These are phyloP conservation scores for Scaptomyza caliginosa DNA, from an alignment of 2,888 invertebrate species.

Conservation along the genomic window DNA sequence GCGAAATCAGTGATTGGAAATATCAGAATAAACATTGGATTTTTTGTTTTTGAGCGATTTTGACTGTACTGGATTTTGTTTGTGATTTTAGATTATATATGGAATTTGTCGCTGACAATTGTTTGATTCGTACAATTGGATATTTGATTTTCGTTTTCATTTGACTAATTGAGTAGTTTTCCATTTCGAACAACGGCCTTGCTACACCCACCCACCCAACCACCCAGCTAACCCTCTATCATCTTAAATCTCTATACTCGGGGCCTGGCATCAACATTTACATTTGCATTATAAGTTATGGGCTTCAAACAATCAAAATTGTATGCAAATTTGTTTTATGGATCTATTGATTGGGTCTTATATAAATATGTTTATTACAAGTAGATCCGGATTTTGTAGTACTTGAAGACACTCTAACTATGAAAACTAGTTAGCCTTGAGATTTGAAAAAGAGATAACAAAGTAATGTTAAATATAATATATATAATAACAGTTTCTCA, in stretches of 20 bases:
- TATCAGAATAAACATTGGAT: constrained; percentile 37
- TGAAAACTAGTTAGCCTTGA: background rate
- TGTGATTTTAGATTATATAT: constrained; percentile 30
- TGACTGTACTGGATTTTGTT: constrained; percentile 45
- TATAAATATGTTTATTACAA: constrained; percentile 39
- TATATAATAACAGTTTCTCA: too few species aligned
- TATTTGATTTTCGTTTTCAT: constrained; percentile 40
- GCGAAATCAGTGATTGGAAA: constrained; percentile 77
- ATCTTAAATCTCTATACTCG: constrained; percentile 1
- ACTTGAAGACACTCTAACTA: background rate
- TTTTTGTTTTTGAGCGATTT: constrained; percentile 66
- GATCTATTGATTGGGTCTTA: constrained; percentile 38
- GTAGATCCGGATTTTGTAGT: constrained; percentile 27
- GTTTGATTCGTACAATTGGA: constrained; percentile 49
- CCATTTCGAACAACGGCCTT: constrained; percentile 50
- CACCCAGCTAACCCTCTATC: constrained; percentile 29
- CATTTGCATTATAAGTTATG: constrained; percentile 36
- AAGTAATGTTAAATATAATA: too few species aligned
- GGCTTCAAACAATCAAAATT: constrained; percentile 31
- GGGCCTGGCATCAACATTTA: constrained; percentile 34
- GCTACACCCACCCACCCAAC: constrained; percentile 4
- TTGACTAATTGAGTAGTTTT: constrained; percentile 73
- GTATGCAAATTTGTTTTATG: constrained; percentile 59
- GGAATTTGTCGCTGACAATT: constrained; percentile 60
- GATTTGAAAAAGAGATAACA: background rate